These are phyloP conservation scores for Colius striatus DNA, from an alignment of 2,113 vertebrate genomes.

Conservation along the genomic window DNA sequence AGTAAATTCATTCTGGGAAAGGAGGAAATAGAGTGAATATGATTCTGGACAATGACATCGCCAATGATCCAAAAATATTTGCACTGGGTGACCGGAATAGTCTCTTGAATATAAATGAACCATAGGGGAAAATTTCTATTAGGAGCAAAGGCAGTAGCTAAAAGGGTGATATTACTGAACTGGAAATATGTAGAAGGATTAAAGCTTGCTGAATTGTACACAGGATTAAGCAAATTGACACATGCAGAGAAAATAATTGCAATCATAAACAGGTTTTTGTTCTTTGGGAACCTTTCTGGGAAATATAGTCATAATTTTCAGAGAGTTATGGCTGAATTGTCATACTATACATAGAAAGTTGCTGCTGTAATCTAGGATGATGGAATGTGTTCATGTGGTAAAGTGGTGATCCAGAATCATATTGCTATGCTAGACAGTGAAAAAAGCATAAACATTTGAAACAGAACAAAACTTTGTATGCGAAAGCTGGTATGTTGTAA, in stretches of 20 bases:
- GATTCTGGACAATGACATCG: slow-evolving; percentile 35
- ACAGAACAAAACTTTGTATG: not conserved
- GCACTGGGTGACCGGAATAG: slow-evolving; percentile 43
- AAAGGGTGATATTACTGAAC: slow-evolving; percentile 45
- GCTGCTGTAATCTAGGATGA: not conserved
- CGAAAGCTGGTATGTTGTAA: not conserved
- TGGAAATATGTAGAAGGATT: slow-evolving; percentile 52
- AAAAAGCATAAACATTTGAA: not conserved
- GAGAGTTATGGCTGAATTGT: not conserved
- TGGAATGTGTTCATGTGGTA: not conserved
- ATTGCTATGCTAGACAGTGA: not conserved
- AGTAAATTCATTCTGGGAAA: slow-evolving; percentile 35
- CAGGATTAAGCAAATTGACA: slow-evolving; percentile 39
- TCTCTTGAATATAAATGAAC: slow-evolving; percentile 60
- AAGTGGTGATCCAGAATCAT: not conserved
- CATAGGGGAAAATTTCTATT: slow-evolving; percentile 55
- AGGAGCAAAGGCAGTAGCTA: slow-evolving; percentile 38
- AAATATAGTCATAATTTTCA: not conserved
- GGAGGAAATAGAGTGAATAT: slow-evolving; percentile 37
- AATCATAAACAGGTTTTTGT: not conserved
- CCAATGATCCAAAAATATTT: slow-evolving; percentile 59
- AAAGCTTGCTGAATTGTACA: slow-evolving; percentile 34
- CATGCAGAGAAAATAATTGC: slow-evolving; percentile 3
- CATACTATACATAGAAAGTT: not conserved
- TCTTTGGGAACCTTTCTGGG: not conserved